Base-by-base conservation (phyloP, 92 coral and sea anemone species). In the Montipora capitata region DNA sequence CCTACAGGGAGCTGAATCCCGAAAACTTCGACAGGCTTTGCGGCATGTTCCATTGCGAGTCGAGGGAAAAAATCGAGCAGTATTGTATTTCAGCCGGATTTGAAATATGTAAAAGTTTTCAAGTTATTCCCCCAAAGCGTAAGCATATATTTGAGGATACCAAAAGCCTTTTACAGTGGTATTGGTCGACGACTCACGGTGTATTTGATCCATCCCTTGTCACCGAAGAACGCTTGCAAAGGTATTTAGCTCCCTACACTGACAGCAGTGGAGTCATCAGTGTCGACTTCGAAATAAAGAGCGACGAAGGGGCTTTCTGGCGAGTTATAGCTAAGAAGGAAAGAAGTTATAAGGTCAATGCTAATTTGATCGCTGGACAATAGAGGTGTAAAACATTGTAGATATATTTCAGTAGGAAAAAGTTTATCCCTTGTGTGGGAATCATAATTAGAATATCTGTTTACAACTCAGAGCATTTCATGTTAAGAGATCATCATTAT, bases 171-270 rank as follows among this genome's bases (percentile, higher is more conserved):
- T 12, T 43, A 11, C 6, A 16, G 27, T 72, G 77, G 77, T 15
- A 15, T 15, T 72, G 35, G 67, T 61, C 67, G 67, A 15, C 67
- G 35, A 61, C 67, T 7, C 67, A 61, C 35, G 77, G 77, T 44
- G 41, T 10, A 4, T 72, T 72, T 16, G 77, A 72, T 44, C 59
- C 48, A 5, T 20, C 52, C 9, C 40, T 45, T 72, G 61, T 45
- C 9, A 72, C 57, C 10, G 52, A 70, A 12, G 75, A 70, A 4
- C 67, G 67, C 4, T 61, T 61, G 67, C 20, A 61, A 15, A 61
- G 7, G 67, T 61, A 61, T 61, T 17, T 16, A 15, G 7, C 35
- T 14, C 27, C 20, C 5, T 16, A 61, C 35, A 14, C 27, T 15
- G 67, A 61, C 27, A 61, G n/a, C 4, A 4, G n/a, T 17, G 67